Evolutionary conservation across 2,797 vertebrate species (phyloP), one percentile per base, ranked within the genome.

Genomic region (Bradypodion pumilum): DNA sequence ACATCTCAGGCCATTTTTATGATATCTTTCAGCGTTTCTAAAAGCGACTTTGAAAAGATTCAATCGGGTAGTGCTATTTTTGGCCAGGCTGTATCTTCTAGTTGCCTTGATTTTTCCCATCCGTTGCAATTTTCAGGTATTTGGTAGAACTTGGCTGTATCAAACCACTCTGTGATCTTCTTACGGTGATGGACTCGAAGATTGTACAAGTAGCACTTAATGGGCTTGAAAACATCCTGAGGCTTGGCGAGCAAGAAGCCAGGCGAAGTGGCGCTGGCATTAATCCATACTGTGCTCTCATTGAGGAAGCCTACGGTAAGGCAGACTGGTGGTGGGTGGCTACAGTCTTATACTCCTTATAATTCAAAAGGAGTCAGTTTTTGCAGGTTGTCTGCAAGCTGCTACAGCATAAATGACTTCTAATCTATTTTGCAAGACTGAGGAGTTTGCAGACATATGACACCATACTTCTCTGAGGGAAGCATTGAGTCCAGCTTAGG

Each of bases 171-270:
- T 99, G 98, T 56, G 98, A 99, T 94, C 97, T 99, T 80, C 98
- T 99, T 87, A 99, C 98, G 1, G 97, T 99, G 85, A 99, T 99
- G 98, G 98, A 99, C 94, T 97, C 98, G 83, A 99, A 99, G 96
- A 99, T 99, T 59, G 98, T 99, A 88, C 98, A 99, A 89, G 98
- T 99, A 92, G 98, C 98, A 29, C 95, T 99, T 78, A 99, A 98
- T 74, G 98, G 98, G 77, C 95, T 99, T 75, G 98, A 99, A 95
- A 99, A 99, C 92, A 99, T 99, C 94, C 94, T 99, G 92, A 95
- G 98, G 90, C 96, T 98, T 83, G 98, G 98, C 82, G 98, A 99
- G 86, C 97, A 98, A 93, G 98, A 99, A 92, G 98, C 98, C 85
- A 99, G 99, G 94, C 96, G 97, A 83, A 97, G 96, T 0, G 97